phyloP scores from a whole-genome alignment of 2,888 invertebrate species.

The Graphium colonna region DNA sequence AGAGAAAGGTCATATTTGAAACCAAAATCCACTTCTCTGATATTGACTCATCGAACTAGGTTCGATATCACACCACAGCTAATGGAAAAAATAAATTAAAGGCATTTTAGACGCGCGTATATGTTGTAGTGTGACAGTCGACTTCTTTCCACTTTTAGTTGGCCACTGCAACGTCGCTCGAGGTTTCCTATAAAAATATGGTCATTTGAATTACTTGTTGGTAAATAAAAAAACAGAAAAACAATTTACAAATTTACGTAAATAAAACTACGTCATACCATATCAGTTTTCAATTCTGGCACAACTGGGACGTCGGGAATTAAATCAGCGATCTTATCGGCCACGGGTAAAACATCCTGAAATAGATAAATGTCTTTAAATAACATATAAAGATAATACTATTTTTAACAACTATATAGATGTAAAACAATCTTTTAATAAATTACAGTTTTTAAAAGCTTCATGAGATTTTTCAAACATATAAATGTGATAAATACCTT shows the following conservation, averaged over 20 bases:
- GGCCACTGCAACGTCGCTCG: constrained; percentile 50
- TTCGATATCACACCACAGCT: constrained; percentile 66
- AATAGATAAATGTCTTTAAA: constrained; percentile 23
- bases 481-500: neutral
- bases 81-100: constrained; percentile 70
- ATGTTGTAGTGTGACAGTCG: constrained; percentile 29
- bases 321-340: constrained; percentile 67
- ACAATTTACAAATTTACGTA: neutral
- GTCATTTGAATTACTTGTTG: no score
- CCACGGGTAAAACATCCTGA: constrained; percentile 56
- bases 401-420: neutral
- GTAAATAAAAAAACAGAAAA: no score
- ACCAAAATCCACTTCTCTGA: constrained; percentile 64
- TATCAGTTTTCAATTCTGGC: constrained; percentile 65
- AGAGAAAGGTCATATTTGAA: constrained; percentile 65
- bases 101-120: constrained; percentile 56
- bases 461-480: neutral
- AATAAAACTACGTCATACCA: constrained; percentile 41
- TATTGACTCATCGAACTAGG: constrained; percentile 66
- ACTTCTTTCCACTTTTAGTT: constrained; percentile 43
- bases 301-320: constrained; percentile 67
- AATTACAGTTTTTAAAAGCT: neutral
- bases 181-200: constrained; percentile 56
- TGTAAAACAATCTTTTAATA: neutral
- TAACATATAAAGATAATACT: neutral